Evolutionary conservation across 2,113 vertebrate genomes (phyloP).

Genomic region (Notothenia coriiceps): DNA sequence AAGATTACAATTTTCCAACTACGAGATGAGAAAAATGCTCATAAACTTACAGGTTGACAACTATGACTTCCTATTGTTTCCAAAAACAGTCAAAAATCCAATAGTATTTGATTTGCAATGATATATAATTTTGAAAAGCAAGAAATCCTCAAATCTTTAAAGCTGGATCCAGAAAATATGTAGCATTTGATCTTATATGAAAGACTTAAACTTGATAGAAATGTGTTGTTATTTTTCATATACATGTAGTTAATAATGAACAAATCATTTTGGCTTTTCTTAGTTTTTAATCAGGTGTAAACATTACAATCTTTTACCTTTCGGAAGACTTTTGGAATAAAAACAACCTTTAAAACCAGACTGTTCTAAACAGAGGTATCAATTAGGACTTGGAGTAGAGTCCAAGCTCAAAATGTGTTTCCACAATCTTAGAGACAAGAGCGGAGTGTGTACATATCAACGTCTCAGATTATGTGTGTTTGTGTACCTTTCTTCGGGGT

Average conservation of each 20-base stretch:
- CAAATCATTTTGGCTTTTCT: too few relatives aligned
- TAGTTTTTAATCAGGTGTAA: too few relatives aligned
- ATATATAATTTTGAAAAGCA: background rate
- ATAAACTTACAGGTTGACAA: too few relatives aligned
- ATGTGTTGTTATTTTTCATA: too few relatives aligned
- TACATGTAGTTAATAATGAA: too few relatives aligned
- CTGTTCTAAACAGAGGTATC: too few relatives aligned
- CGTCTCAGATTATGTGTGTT: slow-evolving; percentile 24
- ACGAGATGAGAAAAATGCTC: too few relatives aligned
- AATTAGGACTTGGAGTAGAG: background rate
- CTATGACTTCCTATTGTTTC: background rate
- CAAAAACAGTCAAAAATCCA: background rate
- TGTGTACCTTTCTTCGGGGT: slow-evolving; percentile 40
- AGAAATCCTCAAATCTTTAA: background rate
- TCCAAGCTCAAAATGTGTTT: slow-evolving; percentile 29
- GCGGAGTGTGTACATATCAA: slow-evolving; percentile 53
- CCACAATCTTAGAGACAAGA: slow-evolving; percentile 28
- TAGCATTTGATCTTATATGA: background rate
- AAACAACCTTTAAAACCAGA: background rate
- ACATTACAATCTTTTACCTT: too few relatives aligned
- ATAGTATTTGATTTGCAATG: background rate
- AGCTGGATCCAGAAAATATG: background rate
- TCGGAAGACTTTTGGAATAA: too few relatives aligned
- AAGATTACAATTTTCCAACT: too few relatives aligned
- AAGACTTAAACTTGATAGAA: background rate